Conservation (phyloP, 2,888 invertebrate species). For the Cistogaster globosa region DNA sequence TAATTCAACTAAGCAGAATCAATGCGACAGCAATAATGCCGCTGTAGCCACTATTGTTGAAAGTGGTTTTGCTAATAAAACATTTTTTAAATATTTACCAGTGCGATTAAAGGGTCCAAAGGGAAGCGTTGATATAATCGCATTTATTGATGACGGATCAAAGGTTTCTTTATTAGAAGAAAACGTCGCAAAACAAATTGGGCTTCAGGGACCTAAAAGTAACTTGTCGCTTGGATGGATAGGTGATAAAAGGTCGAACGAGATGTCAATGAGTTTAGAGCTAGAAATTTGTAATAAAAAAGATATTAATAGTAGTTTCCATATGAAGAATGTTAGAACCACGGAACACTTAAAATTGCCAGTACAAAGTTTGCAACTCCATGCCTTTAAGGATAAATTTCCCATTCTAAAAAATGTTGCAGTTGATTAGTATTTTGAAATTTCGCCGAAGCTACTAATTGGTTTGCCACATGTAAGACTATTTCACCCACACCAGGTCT, state of each 20-base stretch:
- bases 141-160: slow-evolving; percentile 52
- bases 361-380: slow-evolving; percentile 19
- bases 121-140: neutral
- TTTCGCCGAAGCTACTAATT: slow-evolving; percentile 22
- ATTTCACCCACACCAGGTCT: slow-evolving; percentile 16
- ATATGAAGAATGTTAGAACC: slow-evolving; percentile 46
- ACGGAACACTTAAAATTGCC: slow-evolving; percentile 5
- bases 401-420: slow-evolving; percentile 4
- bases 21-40: neutral
- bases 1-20: neutral
- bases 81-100: slow-evolving; percentile 54
- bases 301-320: neutral
- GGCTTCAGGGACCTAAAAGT: slow-evolving; percentile 43
- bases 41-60: slow-evolving; percentile 26
- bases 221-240: slow-evolving; percentile 37
- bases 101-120: slow-evolving; percentile 7
- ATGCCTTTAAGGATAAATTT: slow-evolving; percentile 24
- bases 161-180: slow-evolving; percentile 49
- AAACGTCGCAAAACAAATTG: slow-evolving; percentile 36
- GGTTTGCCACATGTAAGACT: slow-evolving; percentile 32
- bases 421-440: slow-evolving; percentile 22
- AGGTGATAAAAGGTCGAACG: neutral
- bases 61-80: neutral
- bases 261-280: slow-evolving; percentile 32
- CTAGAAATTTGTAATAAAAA: slow-evolving; percentile 21